These are phyloP conservation scores for Scopus umbretta DNA, from an alignment of 2,113 vertebrate species.

Conservation along the genomic window DNA sequence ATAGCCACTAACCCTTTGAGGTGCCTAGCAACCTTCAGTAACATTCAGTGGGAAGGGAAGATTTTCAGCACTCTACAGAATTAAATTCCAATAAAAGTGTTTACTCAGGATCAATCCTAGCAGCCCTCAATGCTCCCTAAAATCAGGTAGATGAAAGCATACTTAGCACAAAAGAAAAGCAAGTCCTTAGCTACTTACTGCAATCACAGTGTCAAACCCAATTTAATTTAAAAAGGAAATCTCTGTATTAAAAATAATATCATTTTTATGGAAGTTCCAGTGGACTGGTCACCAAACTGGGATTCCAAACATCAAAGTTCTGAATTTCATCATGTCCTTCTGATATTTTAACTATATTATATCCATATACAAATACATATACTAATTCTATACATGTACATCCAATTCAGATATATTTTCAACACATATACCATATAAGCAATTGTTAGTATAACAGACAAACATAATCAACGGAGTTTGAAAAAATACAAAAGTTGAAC, in stretches of 20 bases:
- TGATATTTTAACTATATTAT: not conserved
- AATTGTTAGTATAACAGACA: not conserved
- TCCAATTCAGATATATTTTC: not conserved
- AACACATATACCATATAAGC: not conserved
- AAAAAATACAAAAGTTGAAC: not conserved
- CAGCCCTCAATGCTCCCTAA: not conserved
- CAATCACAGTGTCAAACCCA: not conserved
- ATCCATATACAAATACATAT: not conserved
- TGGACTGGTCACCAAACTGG: not conserved
- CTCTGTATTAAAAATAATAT: not conserved
- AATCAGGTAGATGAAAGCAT: not conserved
- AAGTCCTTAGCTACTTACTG: not conserved
- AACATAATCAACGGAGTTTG: not conserved
- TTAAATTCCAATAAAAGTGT: not conserved
- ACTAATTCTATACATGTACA: not conserved
- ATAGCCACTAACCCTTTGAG: not conserved
- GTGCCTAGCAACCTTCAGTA: slow-evolving; percentile 14
- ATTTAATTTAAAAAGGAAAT: not conserved
- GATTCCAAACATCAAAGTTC: not conserved
- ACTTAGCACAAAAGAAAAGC: not conserved
- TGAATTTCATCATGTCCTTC: not conserved
- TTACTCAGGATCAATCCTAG: not conserved
- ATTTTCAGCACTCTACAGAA: not conserved
- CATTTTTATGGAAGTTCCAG: not conserved
- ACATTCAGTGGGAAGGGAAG: not conserved